Evolutionary conservation across 2,113 vertebrate genomes (phyloP), one percentile per base, ranked within the genome.

Genomic region (Equus quagga): DNA sequence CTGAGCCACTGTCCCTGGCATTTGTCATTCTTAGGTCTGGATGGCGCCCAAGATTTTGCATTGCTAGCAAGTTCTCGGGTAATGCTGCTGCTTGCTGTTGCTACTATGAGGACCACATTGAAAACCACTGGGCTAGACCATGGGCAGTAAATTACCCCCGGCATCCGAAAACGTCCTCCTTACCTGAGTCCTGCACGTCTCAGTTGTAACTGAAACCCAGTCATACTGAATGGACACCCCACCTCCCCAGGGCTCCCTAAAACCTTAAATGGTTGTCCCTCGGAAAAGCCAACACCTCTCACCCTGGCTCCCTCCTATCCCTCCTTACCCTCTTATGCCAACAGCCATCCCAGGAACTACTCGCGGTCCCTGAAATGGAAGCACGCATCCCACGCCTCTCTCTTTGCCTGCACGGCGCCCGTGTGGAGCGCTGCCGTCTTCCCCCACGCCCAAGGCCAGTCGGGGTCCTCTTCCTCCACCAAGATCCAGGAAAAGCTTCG

Each of bases 341-440:
- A 21, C 17, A 76, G 87, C 12, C 23, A 1, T 67, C 26, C 15
- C 2, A 26, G 33, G 15, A 56, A 84, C 36, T 13, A 1, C 49
- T 56, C 0, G 2, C 23, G n/a, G 12, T 56, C 75, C 31, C 94
- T 33, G 58, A 67, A 12, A 24, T 31, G 75, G 65, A 28, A 21
- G 31, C 64, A 28, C 15, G 5, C 6, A 0, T 64, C 1, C 17
- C 2, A 0, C 1, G 4, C 46, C 6, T 46, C 54, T 14, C n/a
- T 10, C 73, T 69, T 23, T 19, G 64, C 1, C 0, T 2, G 23
- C 46, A 60, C 56, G 3, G 8, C 26, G 46, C 23, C 33, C 18
- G 0, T 1, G 1, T 18, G 23, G 87, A 46, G 26, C 0, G 2
- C 41, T 28, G 7, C 9, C 64, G 5, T 9, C 21, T 6, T 19